Evolutionary conservation across 1,140 invertebrate genomes (phyloP), one percentile per base, ranked within the genome.

Genomic region (Trichonephila clavipes): DNA sequence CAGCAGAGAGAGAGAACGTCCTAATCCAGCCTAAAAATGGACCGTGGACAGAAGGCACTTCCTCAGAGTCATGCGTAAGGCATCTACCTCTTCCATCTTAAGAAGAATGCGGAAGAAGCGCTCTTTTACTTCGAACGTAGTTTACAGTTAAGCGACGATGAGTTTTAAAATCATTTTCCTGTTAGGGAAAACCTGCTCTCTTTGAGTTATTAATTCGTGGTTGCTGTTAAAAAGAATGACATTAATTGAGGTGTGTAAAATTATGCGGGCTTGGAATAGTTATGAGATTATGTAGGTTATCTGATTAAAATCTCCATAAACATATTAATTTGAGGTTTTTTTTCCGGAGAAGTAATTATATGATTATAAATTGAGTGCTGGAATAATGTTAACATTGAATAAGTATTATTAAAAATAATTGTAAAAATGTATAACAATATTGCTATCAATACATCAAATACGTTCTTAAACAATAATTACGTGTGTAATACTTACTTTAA

Each of bases 11-110:
- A 40, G 10, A 5, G 14, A 7, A 19, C 28, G 28, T 40, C 72
- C 34, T 77, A 77, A 77, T 77, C 28, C 72, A 10, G 34, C 14
- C 72, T 40, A 34, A 77, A 77, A 77, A 77, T 77, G 72, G 72
- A 72, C 69, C 69, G 10, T 34, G 69, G 69, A 40, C 72, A 7
- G 28, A 28, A 18, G 16, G 62, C 16, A 64, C 62, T 64, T 64
- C 62, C 62, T 18, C 28, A 24, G 66, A 34, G 66, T 2, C 66
- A 72, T 69, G 66, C n/a, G n/a, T 24, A 2, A 28, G 28, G 10
- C 69, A 77, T 40, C 72, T 16, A 18, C 66, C 16, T 14, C 34
- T 18, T 77, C 69, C 34, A 77, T 34, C 72, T 77, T 28, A 4
- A 28, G 10, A 40, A 28, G 72, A 77, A 77, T 77, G 72, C 72